These are phyloP conservation scores for Solea solea DNA, from an alignment of 2,113 vertebrate genomes.

Conservation along the genomic window DNA sequence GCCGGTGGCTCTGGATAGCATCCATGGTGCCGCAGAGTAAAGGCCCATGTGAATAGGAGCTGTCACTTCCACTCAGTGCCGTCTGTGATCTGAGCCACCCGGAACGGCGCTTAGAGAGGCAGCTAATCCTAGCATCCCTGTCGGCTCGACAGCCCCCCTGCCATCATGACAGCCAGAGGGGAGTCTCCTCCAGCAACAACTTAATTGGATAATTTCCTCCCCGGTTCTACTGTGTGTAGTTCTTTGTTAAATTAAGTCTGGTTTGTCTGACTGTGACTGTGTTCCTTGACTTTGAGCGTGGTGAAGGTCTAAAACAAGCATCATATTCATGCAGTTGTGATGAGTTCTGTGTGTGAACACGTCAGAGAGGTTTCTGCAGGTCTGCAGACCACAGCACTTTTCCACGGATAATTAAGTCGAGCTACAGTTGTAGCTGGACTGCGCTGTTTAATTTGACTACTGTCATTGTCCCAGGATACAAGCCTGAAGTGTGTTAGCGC, in stretches of 20 bases:
- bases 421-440: constrained; percentile 6
- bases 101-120: constrained; percentile 70
- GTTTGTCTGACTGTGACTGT: constrained; percentile 30
- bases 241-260: constrained; percentile 65
- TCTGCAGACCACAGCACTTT: background rate
- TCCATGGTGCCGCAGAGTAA: constrained; percentile 60
- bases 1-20: constrained; percentile 60
- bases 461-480: too few species aligned
- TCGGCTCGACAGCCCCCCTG: constrained; percentile 55
- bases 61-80: constrained; percentile 76
- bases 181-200: constrained; percentile 71
- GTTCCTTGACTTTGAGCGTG: constrained; percentile 34
- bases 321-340: constrained; percentile 7
- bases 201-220: constrained; percentile 77
- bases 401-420: too few species aligned
- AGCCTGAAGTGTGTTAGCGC: too few species aligned
- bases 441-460: too few species aligned
- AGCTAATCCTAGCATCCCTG: constrained; percentile 71
- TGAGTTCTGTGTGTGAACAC: constrained; percentile 9
- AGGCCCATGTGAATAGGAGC: constrained; percentile 62
- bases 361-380: constrained; percentile 4
- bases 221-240: constrained; percentile 40
- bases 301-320: constrained; percentile 25
- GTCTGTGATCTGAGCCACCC: constrained; percentile 75
- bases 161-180: constrained; percentile 67